A percentile compares a stretch with the other conserved stretches of the same genome.
phyloP scores from a whole-genome alignment of 2,888 invertebrate species.

The Oscheius onirici region DNA sequence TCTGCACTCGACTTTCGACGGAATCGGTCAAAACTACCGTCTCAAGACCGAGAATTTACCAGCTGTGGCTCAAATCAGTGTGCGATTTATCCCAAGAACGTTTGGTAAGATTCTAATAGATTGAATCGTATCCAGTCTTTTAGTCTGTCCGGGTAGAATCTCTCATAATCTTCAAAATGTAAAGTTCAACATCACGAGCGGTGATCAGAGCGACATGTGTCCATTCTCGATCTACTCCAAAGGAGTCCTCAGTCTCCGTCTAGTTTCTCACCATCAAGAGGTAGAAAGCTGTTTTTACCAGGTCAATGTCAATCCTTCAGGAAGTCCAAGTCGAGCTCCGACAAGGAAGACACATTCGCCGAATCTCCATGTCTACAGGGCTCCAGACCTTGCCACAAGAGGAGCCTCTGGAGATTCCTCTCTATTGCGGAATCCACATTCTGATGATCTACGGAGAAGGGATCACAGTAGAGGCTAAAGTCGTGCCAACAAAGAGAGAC shows the following conservation, averaged over 20 bases:
- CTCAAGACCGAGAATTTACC: background rate
- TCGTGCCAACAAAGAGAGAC: background rate
- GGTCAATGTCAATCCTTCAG: background rate
- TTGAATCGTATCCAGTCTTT: background rate
- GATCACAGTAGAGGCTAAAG: background rate
- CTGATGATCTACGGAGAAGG: background rate
- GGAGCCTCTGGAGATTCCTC: background rate
- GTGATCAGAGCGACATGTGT: background rate
- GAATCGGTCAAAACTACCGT: background rate
- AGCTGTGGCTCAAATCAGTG: background rate
- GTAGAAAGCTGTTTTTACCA: too few relatives aligned
- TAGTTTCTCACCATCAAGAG: background rate
- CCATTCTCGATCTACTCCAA: slow-evolving; percentile 10
- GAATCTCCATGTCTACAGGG: slow-evolving; percentile 2
- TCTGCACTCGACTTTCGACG: background rate
- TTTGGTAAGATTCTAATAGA: background rate
- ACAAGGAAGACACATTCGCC: slow-evolving; percentile 12
- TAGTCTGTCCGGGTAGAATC: slow-evolving; percentile 5
- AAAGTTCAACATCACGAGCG: slow-evolving; percentile 8
- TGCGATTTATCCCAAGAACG: background rate
- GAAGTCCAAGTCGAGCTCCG: slow-evolving; percentile 10
- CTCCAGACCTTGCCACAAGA: background rate
- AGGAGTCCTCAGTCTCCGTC: background rate
- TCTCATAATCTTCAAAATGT: background rate
- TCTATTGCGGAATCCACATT: slow-evolving; percentile 15